Base-by-base conservation (phyloP, 2,113 vertebrate species). In the Candoia aspera region DNA sequence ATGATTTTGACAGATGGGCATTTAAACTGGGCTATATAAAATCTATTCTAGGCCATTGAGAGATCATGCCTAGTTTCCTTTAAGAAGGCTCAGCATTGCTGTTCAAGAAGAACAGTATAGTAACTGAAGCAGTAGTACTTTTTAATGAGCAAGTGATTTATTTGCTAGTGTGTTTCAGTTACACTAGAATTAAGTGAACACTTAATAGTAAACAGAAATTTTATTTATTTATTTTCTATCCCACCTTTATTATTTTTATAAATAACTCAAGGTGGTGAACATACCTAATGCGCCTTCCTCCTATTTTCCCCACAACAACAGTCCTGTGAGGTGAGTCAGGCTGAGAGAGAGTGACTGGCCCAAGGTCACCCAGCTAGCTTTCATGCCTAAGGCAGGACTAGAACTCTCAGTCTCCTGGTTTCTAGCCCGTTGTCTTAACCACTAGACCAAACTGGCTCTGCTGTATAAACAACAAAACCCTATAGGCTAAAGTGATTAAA, bases 161-260 rank as follows among this genome's bases (percentile, higher is more conserved):
- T 92, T 85, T 92, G 87, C 58, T 89, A 85, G 58, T 89, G 85
- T 13, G 87, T 79, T 85, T 92, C 68, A 87, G 84, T 59, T 88
- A 49, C 84, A 89, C 57, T 84, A 89, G 91, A 92, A 92, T 89
- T 85, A 89, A 84, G 87, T 24, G 87, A 92, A 89, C 49, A 84
- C 87, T 89, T 89, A 92, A 89, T 85, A 83, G 33, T 89, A 92
- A 87, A 85, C 87, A 92, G 79, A 92, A 92, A 87, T n/a, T n/a
- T n/a, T n/a, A n/a, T n/a, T n/a, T n/a, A n/a, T n/a, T n/a, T n/a
- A n/a, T n/a, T n/a, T n/a, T n/a, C n/a, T n/a, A n/a, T n/a, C n/a
- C n/a, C n/a, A n/a, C n/a, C n/a, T n/a, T n/a, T n/a, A n/a, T n/a
- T n/a, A n/a, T n/a, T n/a, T n/a, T n/a, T n/a, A n/a, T n/a, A n/a